Evolutionary conservation across 2,888 invertebrate genomes (phyloP).

Genomic region (Caenorhabditis macrosperma): DNA sequence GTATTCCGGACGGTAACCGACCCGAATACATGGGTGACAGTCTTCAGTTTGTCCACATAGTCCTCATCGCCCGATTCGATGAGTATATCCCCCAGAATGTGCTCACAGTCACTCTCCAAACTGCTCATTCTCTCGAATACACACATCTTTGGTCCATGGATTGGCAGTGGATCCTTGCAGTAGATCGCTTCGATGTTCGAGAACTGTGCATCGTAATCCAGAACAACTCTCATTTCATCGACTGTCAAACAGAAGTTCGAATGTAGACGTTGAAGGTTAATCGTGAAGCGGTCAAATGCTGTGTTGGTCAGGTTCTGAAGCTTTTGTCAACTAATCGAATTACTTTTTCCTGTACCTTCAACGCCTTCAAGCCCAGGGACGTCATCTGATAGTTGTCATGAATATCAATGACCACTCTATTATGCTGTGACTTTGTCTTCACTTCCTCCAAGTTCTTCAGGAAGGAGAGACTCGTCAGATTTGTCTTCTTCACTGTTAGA

Average conservation of each 20-base stretch:
- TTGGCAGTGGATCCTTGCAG: slow-evolving; percentile 1
- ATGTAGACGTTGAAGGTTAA: slow-evolving; percentile 9
- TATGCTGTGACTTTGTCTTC: background rate
- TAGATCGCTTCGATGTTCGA: slow-evolving; percentile 2
- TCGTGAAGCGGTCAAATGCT: background rate
- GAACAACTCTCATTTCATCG: background rate
- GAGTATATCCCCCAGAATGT: background rate
- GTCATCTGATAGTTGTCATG: slow-evolving; percentile 21
- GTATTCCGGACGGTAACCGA: slow-evolving; percentile 1
- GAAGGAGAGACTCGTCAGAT: slow-evolving; percentile 2
- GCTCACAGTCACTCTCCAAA: background rate
- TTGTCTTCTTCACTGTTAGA: background rate
- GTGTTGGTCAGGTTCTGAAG: background rate
- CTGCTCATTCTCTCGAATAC: background rate
- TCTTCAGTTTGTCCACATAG: background rate
- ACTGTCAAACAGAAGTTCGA: slow-evolving; percentile 32
- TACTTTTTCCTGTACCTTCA: background rate
- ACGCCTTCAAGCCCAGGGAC: background rate
- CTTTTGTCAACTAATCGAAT: background rate
- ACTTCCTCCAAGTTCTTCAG: background rate
- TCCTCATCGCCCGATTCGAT: slow-evolving; percentile 22
- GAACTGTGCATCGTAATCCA: background rate
- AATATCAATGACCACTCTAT: background rate
- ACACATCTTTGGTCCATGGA: background rate
- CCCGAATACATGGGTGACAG: background rate